Percentiles rank a stretch among this genome's conserved stretches.
Conservation (phyloP, 35 echinoderm and acorn worm genomes). For the Eucidaris tribuloides region DNA sequence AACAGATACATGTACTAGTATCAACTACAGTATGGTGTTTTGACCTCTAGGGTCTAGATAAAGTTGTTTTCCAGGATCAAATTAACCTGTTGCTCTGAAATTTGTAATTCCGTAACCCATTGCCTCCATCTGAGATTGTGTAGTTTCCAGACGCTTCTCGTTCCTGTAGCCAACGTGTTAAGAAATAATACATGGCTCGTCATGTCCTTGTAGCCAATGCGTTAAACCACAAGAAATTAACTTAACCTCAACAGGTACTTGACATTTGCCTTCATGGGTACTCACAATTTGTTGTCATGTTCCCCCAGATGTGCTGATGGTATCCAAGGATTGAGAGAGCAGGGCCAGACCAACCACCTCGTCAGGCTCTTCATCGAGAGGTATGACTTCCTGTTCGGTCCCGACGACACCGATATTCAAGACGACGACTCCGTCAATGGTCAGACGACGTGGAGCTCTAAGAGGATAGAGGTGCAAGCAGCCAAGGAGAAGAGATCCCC, state of each 20-base stretch:
- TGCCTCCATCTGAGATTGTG: neutral
- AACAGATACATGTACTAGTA: too few species aligned
- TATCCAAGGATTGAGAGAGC: conserved; percentile 75
- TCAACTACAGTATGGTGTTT: too few species aligned
- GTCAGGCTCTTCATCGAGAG: conserved; percentile 82
- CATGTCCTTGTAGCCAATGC: too few species aligned
- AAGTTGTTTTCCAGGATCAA: too few species aligned
- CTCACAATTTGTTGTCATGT: too few species aligned
- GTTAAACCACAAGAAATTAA: too few species aligned
- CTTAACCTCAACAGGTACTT: too few species aligned
- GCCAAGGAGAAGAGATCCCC: conserved; percentile 68
- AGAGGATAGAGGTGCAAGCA: conserved; percentile 83
- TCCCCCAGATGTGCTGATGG: conserved; percentile 82
- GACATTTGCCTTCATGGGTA: too few species aligned
- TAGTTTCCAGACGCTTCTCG: neutral
- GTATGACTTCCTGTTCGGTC: conserved; percentile 56
- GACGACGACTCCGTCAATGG: neutral
- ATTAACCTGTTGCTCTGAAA: too few species aligned
- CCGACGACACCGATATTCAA: neutral
- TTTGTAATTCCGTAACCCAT: too few species aligned
- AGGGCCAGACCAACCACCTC: conserved; percentile 78
- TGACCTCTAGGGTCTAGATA: too few species aligned
- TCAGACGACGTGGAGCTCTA: conserved; percentile 34
- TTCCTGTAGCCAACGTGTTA: neutral
- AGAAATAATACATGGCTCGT: neutral